A percentile compares a stretch with the other conserved stretches of the same genome.
Evolutionary conservation across 2,888 invertebrate species (phyloP).

Genomic region (Drosophila mimica): DNA sequence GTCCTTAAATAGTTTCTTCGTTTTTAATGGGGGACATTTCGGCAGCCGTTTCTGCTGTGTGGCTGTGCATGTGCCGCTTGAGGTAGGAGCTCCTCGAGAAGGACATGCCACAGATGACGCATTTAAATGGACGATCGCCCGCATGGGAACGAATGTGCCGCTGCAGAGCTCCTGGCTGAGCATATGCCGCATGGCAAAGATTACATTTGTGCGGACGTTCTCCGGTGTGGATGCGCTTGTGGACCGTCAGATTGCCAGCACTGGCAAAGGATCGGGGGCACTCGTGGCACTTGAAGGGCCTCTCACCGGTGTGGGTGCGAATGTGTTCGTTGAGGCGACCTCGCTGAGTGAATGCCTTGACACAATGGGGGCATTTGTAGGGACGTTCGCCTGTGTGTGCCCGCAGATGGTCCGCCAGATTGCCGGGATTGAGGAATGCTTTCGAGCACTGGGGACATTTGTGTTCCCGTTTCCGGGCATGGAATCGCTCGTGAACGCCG

Average conservation of each 20-base stretch:
- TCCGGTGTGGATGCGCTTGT: conserved; percentile 42
- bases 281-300: conserved; percentile 86
- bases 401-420: conserved; percentile 86
- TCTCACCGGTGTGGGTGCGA: conserved; percentile 86
- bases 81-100: conserved; percentile 28
- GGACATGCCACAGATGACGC: conserved; percentile 29
- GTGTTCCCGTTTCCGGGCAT: conserved; percentile 23
- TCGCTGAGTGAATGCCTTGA: conserved; percentile 86
- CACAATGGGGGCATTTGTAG: conserved; percentile 86
- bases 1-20: not conserved
- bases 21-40: not conserved
- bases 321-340: conserved; percentile 87
- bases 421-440: conserved; percentile 60
- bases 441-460: conserved; percentile 37
- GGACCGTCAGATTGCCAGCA: conserved; percentile 33
- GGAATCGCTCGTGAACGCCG: conserved; percentile 29
- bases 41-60: conserved; percentile 3
- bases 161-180: conserved; percentile 34
- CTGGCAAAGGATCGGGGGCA: conserved; percentile 82
- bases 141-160: conserved; percentile 31
- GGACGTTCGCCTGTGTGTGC: conserved; percentile 86
- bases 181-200: conserved; percentile 38
- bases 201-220: conserved; percentile 35
- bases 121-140: conserved; percentile 31
- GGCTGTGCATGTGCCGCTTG: conserved; percentile 34